A percentile compares a stretch with the other conserved stretches of the same genome.
These are phyloP conservation scores for Triplophysa dalaica DNA, from an alignment of 2,113 vertebrate genomes.

Conservation along the genomic window DNA sequence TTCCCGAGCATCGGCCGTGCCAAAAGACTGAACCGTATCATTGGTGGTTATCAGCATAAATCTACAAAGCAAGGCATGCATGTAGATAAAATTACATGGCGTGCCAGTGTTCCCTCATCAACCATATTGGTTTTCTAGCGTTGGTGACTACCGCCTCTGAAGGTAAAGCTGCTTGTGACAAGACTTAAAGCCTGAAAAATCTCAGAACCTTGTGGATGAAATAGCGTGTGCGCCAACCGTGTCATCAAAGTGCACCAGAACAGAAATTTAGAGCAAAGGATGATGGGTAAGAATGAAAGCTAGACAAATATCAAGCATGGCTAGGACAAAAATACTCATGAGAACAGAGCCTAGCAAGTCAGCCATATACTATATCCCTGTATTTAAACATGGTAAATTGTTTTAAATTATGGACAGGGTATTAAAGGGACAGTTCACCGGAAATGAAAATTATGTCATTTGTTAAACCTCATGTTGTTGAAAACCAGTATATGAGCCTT, in stretches of 20 bases:
- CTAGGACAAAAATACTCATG: no score
- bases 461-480: no score
- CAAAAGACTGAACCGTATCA: conserved; percentile 54
- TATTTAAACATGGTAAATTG: no score
- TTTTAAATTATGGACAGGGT: no score
- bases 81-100: conserved; percentile 63
- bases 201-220: conserved; percentile 32
- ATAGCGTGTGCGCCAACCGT: conserved; percentile 50
- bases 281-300: background rate
- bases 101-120: conserved; percentile 53
- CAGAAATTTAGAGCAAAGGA: conserved; percentile 17
- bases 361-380: no score
- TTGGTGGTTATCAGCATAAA: conserved; percentile 61
- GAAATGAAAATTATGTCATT: no score
- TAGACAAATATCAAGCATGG: background rate
- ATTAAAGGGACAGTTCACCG: no score
- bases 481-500: no score
- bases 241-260: conserved; percentile 39
- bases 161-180: conserved; percentile 56
- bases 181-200: conserved; percentile 62
- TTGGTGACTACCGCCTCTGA: conserved; percentile 52
- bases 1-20: conserved; percentile 49
- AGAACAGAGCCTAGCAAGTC: no score
- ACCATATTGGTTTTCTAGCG: conserved; percentile 60
- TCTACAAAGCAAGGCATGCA: conserved; percentile 59